These are phyloP conservation scores for Drosophila multiciliata DNA, from an alignment of 2,888 invertebrate genomes.

Conservation along the genomic window DNA sequence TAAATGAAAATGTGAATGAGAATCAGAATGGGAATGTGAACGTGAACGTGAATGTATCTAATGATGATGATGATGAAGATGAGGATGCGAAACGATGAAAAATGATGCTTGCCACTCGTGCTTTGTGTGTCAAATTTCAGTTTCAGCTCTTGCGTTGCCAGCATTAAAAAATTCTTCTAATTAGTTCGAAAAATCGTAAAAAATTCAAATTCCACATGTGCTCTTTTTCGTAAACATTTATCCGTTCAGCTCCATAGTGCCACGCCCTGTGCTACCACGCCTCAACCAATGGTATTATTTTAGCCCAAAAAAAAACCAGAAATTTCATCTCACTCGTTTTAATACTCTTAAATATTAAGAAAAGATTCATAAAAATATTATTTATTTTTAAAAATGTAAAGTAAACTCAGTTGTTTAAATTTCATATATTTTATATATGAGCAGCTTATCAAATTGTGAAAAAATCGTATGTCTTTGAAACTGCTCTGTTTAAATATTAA, in stretches of 20 bases:
- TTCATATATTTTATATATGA: background rate
- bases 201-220: slow-evolving; percentile 35
- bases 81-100: slow-evolving; percentile 24
- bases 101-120: slow-evolving; percentile 23
- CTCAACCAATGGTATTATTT: slow-evolving; percentile 9
- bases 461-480: background rate
- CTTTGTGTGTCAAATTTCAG: slow-evolving; percentile 36
- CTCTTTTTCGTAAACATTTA: slow-evolving; percentile 51
- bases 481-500: background rate
- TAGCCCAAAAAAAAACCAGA: slow-evolving; percentile 27
- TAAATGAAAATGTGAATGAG: slow-evolving; percentile 46
- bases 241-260: slow-evolving; percentile 24
- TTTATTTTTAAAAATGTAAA: background rate
- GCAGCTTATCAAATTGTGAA: background rate
- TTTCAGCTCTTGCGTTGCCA: slow-evolving; percentile 19
- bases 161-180: slow-evolving; percentile 46
- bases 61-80: slow-evolving; percentile 23
- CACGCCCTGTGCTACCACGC: slow-evolving; percentile 17
- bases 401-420: background rate
- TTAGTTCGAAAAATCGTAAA: slow-evolving; percentile 69
- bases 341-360: background rate
- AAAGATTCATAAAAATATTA: background rate
- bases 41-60: slow-evolving; percentile 30
- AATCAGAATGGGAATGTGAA: slow-evolving; percentile 12
- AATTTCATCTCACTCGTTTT: slow-evolving; percentile 18